Percentiles rank a stretch among this genome's conserved stretches.
Conservation (phyloP, 1,140 invertebrate genomes). For the Sweltsa coloradensis region DNA sequence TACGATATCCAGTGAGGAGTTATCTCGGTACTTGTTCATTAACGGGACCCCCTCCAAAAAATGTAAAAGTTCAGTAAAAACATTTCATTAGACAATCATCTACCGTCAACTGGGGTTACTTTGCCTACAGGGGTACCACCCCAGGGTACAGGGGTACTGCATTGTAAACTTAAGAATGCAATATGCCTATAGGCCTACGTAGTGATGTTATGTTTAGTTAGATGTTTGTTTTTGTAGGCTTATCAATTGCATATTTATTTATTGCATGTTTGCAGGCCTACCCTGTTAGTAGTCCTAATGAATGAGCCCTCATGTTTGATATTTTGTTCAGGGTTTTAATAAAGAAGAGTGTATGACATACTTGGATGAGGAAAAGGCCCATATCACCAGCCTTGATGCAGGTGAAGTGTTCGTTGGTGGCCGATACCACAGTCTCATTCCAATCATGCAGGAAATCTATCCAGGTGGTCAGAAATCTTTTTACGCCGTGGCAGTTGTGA, state of each 20-base stretch:
- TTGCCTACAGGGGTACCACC: too few relatives aligned
- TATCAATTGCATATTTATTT: constrained; percentile 4
- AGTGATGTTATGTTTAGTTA: not conserved
- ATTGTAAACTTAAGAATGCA: not conserved
- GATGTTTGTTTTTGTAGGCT: not conserved
- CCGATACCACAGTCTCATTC: constrained; percentile 82
- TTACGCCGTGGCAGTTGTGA: constrained; percentile 78
- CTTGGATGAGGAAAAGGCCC: constrained; percentile 63
- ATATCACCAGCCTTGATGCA: constrained; percentile 78
- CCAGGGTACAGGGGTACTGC: not conserved
- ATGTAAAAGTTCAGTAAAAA: too few relatives aligned
- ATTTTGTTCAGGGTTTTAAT: constrained; percentile 44
- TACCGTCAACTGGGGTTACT: too few relatives aligned
- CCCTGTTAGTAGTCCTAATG: not conserved
- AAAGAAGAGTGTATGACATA: constrained; percentile 72
- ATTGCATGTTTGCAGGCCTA: not conserved
- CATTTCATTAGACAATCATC: too few relatives aligned
- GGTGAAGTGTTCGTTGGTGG: constrained; percentile 89
- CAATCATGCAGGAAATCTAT: constrained; percentile 69
- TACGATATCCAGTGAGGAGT: too few relatives aligned
- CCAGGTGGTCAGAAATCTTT: constrained; percentile 44
- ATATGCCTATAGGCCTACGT: not conserved
- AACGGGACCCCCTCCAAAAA: too few relatives aligned
- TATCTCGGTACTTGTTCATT: too few relatives aligned
- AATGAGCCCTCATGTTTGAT: constrained; percentile 2